A percentile compares a stretch with the other conserved stretches of the same genome.
phyloP scores from a whole-genome alignment of 1,140 invertebrate genomes.

The Panagrolaimus sp. region DNA sequence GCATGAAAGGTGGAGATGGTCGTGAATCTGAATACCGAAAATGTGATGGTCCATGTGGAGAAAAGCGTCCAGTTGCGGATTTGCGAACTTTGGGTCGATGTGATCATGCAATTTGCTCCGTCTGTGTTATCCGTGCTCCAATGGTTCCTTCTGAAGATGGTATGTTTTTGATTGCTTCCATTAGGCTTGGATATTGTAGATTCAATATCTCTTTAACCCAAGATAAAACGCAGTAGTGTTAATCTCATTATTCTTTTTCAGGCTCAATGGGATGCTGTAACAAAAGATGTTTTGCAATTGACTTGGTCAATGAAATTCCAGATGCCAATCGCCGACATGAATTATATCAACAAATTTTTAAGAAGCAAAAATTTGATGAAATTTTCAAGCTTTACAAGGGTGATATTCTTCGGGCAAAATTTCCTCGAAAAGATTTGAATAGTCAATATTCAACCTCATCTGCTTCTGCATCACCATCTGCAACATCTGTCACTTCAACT shows the following conservation, averaged over 20 bases:
- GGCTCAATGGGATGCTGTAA: conserved; percentile 1
- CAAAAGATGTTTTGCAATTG: background rate
- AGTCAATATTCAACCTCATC: background rate
- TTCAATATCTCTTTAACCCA: no score
- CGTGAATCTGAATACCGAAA: no score
- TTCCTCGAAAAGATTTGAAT: background rate
- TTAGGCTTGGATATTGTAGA: no score
- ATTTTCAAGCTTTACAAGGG: conserved; percentile 27
- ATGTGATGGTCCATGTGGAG: background rate
- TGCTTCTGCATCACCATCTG: background rate
- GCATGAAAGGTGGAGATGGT: no score
- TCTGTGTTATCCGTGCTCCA: background rate
- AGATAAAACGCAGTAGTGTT: no score
- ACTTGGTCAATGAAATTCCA: background rate
- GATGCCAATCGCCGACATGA: background rate
- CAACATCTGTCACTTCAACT: background rate
- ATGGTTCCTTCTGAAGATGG: background rate
- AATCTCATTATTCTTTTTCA: no score
- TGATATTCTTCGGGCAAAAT: background rate
- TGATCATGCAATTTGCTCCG: conserved; percentile 9
- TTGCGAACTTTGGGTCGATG: background rate
- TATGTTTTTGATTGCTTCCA: no score
- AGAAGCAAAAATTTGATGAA: conserved; percentile 20
- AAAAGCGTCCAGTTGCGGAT: background rate
- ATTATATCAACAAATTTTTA: conserved; percentile 64